Evolutionary conservation across 2,113 vertebrate species (phyloP), one percentile per base, ranked within the genome.

Genomic region (Verasper variegatus): DNA sequence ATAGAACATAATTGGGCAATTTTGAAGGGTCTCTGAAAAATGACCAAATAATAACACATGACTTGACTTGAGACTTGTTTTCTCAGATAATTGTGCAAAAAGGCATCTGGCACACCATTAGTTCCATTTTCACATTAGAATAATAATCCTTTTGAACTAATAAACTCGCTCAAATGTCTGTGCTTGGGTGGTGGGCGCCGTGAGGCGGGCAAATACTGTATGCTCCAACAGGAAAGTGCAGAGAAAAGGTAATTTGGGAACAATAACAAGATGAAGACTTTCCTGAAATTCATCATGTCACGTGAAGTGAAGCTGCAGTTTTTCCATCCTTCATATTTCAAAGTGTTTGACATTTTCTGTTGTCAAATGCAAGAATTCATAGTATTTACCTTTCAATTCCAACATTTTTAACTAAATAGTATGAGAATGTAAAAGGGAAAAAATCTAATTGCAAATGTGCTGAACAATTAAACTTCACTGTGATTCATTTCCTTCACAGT

Each of bases 1-100:
- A 98, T 97, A 96, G 96, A 95, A 94, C 95, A 95, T 97, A 97
- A 98, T 97, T 98, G 96, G 94, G 95, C 96, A 98, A 97, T 97
- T 96, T 96, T 94, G 95, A 94, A 90, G 91, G 92, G 93, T 91
- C 92, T 93, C 89, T 89, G 90, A 93, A 79, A 92, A 94, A 91
- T 92, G 92, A 93, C 93, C 93, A 94, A 94, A 95, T 94, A 95
- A 94, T 94, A 94, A 94, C 94, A 95, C 88, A 90, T 90, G 93
- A 92, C 93, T 93, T 93, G 92, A 92, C 92, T 93, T 88, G 81
- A 93, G 90, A 87, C 89, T 92, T 95, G 94, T 95, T 95, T 95
- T 94, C 91, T 88, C 89, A 91, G 91, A 93, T 94, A 94, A 95
- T 95, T 94, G 93, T 94, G 90, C 85, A 89, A 92, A 93, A 93